Percentiles rank a stretch among this genome's conserved stretches.
Evolutionary conservation across 2,888 invertebrate genomes (phyloP).

Genomic region (Cristatella mucedo): DNA sequence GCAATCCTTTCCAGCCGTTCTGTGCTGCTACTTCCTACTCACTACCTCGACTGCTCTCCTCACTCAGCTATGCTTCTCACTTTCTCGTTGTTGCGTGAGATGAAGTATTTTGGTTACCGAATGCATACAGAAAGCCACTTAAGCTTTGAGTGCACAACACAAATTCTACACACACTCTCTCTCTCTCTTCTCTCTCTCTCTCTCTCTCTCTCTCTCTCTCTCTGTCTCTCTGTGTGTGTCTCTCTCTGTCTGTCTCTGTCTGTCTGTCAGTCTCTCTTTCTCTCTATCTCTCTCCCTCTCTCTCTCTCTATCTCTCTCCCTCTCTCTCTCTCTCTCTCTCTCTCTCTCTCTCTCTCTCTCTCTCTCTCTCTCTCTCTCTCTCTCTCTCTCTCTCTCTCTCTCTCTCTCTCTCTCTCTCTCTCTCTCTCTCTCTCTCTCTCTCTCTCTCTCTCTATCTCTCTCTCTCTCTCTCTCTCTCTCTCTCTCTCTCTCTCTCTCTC

Average conservation of each 20-base stretch:
- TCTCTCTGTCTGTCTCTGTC: neutral
- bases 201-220: neutral
- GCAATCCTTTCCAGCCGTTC: no score
- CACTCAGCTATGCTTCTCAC: no score
- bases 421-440: neutral
- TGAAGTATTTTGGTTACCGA: no score
- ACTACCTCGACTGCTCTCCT: no score
- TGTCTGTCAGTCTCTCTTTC: neutral
- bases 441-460: no score
- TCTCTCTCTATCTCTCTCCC: no score
- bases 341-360: neutral
- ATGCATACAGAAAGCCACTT: no score
- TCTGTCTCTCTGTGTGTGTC: neutral
- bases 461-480: neutral
- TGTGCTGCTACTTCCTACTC: no score
- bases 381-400: neutral
- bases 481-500: neutral
- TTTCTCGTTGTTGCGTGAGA: no score
- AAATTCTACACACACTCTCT: neutral
- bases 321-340: neutral
- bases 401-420: neutral
- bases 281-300: no score
- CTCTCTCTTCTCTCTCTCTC: neutral
- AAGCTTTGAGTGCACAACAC: neutral
- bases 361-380: neutral